These are phyloP conservation scores for Rhabdomys dilectus DNA, from an alignment of 2,113 vertebrate genomes.

Conservation along the genomic window DNA sequence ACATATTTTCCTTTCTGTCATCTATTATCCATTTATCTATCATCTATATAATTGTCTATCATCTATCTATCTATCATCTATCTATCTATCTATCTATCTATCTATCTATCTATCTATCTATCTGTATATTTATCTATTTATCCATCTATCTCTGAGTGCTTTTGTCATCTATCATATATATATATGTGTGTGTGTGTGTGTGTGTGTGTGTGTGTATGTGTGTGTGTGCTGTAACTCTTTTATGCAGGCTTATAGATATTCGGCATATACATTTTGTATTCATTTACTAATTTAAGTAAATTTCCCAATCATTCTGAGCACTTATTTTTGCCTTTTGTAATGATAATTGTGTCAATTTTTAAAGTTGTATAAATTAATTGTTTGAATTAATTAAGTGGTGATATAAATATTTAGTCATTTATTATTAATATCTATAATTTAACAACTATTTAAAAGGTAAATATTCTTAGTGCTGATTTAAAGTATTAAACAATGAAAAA, in stretches of 20 bases:
- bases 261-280: neutral
- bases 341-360: neutral
- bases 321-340: constrained; percentile 7
- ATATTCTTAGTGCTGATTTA: neutral
- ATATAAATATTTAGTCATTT: constrained; percentile 32
- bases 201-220: too few species aligned
- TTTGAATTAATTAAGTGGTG: neutral
- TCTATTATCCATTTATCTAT: too few species aligned
- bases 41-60: too few species aligned
- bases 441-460: neutral
- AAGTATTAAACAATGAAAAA: constrained; percentile 2
- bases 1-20: too few species aligned
- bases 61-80: neutral
- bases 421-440: constrained; percentile 18
- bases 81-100: neutral
- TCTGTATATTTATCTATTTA: neutral
- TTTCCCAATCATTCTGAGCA: constrained; percentile 1
- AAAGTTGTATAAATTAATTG: neutral
- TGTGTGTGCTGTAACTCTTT: neutral
- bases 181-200: too few species aligned
- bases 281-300: neutral
- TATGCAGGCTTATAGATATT: neutral
- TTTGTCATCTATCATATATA: neutral
- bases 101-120: neutral
- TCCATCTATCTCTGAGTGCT: too few species aligned